Conservation (phyloP, 1,140 invertebrate genomes). For the Rhopalosiphum maidis region DNA sequence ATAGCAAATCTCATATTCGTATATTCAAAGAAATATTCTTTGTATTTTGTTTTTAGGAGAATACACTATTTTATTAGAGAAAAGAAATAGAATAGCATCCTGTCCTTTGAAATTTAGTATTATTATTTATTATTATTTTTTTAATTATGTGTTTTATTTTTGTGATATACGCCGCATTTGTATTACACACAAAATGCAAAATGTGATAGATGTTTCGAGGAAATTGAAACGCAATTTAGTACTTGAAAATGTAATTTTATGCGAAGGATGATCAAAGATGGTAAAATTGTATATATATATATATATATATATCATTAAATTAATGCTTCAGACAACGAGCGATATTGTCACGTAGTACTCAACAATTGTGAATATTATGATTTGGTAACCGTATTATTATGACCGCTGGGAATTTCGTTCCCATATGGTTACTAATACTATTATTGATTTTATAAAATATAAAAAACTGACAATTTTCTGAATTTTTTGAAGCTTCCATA, state of each 20-base stretch:
- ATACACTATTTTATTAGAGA: not conserved
- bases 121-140: too few species aligned
- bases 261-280: not conserved
- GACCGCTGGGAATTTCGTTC: not conserved
- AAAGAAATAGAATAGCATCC: not conserved
- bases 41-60: not conserved
- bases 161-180: not conserved
- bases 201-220: not conserved
- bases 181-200: not conserved
- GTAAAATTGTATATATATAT: not conserved
- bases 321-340: not conserved
- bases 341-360: not conserved
- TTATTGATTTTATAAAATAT: not conserved
- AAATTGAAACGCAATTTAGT: not conserved
- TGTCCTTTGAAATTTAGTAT: not conserved
- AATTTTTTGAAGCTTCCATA: not conserved
- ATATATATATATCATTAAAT: not conserved
- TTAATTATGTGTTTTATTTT: not conserved
- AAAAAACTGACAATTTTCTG: not conserved
- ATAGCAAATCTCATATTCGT: not conserved
- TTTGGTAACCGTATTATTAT: not conserved
- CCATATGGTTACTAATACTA: not conserved
- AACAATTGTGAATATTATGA: not conserved
- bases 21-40: not conserved
- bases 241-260: not conserved